Conservation (phyloP, 2,888 invertebrate species). For the Macaria liturata region DNA sequence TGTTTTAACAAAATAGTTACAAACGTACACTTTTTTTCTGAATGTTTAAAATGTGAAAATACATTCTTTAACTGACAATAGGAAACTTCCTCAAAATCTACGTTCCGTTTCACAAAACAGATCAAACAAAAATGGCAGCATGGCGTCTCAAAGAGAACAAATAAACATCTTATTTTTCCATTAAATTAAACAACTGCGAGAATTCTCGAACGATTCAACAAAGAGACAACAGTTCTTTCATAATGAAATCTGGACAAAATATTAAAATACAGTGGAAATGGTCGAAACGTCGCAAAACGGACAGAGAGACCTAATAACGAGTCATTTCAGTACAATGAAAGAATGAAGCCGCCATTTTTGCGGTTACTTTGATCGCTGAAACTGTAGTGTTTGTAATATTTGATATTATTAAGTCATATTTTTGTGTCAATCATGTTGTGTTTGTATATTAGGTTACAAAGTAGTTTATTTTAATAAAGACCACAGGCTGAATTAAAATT, state of each 20-base stretch:
- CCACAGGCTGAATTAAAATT: background rate
- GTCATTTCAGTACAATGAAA: constrained; percentile 10
- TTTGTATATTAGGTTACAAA: background rate
- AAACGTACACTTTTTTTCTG: too few relatives aligned
- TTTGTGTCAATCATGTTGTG: constrained; percentile 6
- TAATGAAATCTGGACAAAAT: constrained; percentile 22
- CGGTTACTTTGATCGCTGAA: too few relatives aligned
- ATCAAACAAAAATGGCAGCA: background rate
- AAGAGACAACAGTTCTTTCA: constrained; percentile 19
- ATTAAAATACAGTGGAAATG: constrained; percentile 21
- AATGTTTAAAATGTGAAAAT: too few relatives aligned
- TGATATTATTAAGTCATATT: constrained; percentile 15
- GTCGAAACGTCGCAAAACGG: constrained; percentile 20
- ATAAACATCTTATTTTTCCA: constrained; percentile 15
- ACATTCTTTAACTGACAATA: too few relatives aligned
- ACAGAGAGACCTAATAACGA: constrained; percentile 5
- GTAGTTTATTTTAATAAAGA: background rate
- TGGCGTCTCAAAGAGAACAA: constrained; percentile 13
- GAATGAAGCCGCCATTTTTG: constrained; percentile 22
- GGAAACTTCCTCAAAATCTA: too few relatives aligned
- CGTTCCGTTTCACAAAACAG: too few relatives aligned
- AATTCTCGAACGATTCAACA: constrained; percentile 10
- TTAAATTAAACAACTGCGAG: constrained; percentile 19
- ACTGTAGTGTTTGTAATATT: too few relatives aligned
- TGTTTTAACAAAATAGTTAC: too few relatives aligned